These are phyloP conservation scores for Clitarchus hookeri DNA, from an alignment of 2,888 invertebrate species.

Conservation along the genomic window DNA sequence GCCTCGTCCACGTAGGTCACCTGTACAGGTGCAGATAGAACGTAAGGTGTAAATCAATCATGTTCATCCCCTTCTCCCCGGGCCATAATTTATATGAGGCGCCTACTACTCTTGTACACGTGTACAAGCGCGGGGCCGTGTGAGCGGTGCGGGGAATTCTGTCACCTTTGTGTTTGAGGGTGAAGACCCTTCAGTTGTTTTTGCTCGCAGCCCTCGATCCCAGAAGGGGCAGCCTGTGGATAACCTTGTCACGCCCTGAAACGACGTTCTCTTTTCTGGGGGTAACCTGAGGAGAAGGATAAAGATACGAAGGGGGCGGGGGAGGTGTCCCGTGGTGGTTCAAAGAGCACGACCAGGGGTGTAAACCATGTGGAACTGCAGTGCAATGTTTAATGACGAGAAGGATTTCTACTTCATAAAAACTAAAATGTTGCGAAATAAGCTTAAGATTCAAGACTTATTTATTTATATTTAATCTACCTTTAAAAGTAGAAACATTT, in stretches of 20 bases:
- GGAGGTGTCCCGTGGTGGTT: not conserved
- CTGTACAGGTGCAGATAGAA: too few species aligned
- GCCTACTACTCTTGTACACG: not conserved
- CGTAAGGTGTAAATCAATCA: too few species aligned
- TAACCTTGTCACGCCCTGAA: slow-evolving; percentile 14
- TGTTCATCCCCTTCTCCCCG: too few species aligned
- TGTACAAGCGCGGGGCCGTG: not conserved
- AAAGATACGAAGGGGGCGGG: not conserved
- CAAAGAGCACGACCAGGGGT: not conserved
- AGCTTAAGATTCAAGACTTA: too few species aligned
- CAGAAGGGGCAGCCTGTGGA: not conserved
- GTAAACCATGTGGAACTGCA: not conserved
- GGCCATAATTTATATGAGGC: too few species aligned
- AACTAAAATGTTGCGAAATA: too few species aligned
- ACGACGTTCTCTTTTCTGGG: not conserved
- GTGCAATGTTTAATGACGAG: too few species aligned
- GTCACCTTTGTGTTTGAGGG: not conserved
- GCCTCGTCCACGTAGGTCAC: too few species aligned
- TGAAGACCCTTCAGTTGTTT: too few species aligned
- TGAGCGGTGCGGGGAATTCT: not conserved
- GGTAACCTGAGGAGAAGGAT: not conserved
- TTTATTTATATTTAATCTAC: too few species aligned
- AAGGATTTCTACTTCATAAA: too few species aligned
- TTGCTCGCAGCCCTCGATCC: not conserved
- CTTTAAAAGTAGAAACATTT: too few species aligned